Evolutionary conservation across 2,113 vertebrate species (phyloP).

Genomic region (Pleuronectes platessa): DNA sequence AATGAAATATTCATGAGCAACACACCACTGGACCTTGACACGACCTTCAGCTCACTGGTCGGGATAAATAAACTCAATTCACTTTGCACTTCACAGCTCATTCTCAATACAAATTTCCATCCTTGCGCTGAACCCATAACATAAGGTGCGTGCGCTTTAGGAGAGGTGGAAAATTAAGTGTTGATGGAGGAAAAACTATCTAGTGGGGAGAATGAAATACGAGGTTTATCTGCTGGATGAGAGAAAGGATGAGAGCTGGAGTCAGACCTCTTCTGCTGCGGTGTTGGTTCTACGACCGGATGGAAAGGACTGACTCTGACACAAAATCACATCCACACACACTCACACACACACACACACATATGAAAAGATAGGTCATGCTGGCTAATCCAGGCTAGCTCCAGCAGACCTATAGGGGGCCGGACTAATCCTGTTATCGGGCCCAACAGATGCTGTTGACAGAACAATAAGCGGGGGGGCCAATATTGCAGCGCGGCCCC

Average conservation of each 20-base stretch:
- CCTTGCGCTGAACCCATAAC: background rate
- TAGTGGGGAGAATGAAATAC: slow-evolving; percentile 22
- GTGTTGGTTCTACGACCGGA: slow-evolving; percentile 32
- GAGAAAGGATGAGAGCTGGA: slow-evolving; percentile 16
- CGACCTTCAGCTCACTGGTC: slow-evolving; percentile 47
- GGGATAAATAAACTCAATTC: slow-evolving; percentile 31
- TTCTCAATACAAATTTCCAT: slow-evolving; percentile 13
- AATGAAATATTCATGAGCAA: slow-evolving; percentile 58
- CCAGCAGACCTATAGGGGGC: slow-evolving; percentile 66
- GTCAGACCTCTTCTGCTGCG: slow-evolving; percentile 21
- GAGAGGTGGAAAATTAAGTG: background rate
- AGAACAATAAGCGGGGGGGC: slow-evolving; percentile 72
- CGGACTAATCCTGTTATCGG: slow-evolving; percentile 82
- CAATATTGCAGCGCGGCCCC: slow-evolving; percentile 60
- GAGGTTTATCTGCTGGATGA: slow-evolving; percentile 14
- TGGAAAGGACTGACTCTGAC: slow-evolving; percentile 42
- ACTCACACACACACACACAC: slow-evolving; percentile 32
- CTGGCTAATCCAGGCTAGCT: slow-evolving; percentile 70
- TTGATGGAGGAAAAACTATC: slow-evolving; percentile 21
- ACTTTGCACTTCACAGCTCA: slow-evolving; percentile 30
- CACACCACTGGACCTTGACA: slow-evolving; percentile 49
- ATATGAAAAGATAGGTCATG: slow-evolving; percentile 50
- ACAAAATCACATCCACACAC: slow-evolving; percentile 43
- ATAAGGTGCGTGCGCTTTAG: background rate
- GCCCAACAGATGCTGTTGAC: slow-evolving; percentile 81